Conservation (phyloP, 2,888 invertebrate genomes). For the Mythimna loreyi region DNA sequence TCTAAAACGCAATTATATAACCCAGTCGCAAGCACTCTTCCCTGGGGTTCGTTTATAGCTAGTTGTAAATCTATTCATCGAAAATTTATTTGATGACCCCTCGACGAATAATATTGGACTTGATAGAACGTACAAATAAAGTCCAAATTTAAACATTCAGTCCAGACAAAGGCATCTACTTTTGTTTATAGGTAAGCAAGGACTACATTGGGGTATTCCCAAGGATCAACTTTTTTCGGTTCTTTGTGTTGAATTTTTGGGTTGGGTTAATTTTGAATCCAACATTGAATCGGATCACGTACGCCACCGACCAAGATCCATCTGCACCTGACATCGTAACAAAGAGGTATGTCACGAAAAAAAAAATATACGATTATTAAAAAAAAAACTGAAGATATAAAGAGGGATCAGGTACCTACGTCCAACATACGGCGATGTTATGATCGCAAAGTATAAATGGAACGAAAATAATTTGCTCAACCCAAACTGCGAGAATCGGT, state of each 20-base stretch:
- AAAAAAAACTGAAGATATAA: constrained; percentile 7
- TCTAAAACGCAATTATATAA: constrained; percentile 63
- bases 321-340: constrained; percentile 69
- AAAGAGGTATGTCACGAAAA: constrained; percentile 60
- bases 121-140: constrained; percentile 36
- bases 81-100: constrained; percentile 69
- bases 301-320: constrained; percentile 47
- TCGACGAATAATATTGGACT: constrained; percentile 52
- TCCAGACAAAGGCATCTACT: constrained; percentile 21
- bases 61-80: constrained; percentile 74
- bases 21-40: constrained; percentile 66
- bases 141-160: constrained; percentile 54
- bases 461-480: constrained; percentile 28
- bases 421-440: constrained; percentile 28
- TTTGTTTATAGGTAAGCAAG: constrained; percentile 58
- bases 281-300: constrained; percentile 69
- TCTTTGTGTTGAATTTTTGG: constrained; percentile 71
- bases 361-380: constrained; percentile 35
- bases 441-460: constrained; percentile 28
- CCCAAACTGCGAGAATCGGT: constrained; percentile 58
- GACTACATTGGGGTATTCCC: constrained; percentile 75
- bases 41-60: constrained; percentile 73
- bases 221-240: constrained; percentile 71
- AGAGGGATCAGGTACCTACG: constrained; percentile 11
- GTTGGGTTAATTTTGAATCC: constrained; percentile 46